phyloP scores from a whole-genome alignment of 2,888 invertebrate species.

The Sceliomorpha sp. region DNA sequence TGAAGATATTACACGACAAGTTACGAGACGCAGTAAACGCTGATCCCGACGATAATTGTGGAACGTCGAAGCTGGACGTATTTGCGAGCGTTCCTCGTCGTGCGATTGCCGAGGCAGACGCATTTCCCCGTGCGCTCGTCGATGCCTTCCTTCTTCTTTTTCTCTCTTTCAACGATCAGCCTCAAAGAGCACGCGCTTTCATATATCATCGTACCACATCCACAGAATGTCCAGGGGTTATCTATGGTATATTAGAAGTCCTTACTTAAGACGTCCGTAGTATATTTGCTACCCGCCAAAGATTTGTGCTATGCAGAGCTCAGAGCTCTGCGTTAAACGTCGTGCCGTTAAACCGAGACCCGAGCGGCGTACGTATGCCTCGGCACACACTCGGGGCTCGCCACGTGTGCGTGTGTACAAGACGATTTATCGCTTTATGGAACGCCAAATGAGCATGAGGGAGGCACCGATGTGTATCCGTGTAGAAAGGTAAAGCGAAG shows the following conservation, averaged over 20 bases:
- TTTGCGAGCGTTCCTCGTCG: constrained; percentile 38
- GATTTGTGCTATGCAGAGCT: constrained; percentile 49
- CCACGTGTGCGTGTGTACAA: constrained; percentile 28
- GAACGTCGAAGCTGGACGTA: constrained; percentile 40
- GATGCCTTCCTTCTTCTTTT: constrained; percentile 21
- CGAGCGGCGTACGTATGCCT: constrained; percentile 43
- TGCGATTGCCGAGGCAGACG: constrained; percentile 53
- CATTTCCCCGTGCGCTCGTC: constrained; percentile 31
- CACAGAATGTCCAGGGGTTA: constrained; percentile 52
- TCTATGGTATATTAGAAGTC: constrained; percentile 56
- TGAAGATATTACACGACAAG: constrained; percentile 42
- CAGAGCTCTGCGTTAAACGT: constrained; percentile 52
- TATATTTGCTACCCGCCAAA: constrained; percentile 45
- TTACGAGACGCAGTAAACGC: constrained; percentile 27
- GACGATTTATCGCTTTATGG: constrained; percentile 76
- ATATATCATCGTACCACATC: constrained; percentile 57
- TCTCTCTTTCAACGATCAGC: constrained; percentile 31
- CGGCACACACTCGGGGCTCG: too few species aligned
- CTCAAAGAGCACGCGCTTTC: constrained; percentile 51
- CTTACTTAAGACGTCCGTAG: constrained; percentile 54
- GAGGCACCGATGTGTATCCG: constrained; percentile 49
- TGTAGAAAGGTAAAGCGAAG: constrained; percentile 52
- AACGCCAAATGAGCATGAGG: constrained; percentile 58
- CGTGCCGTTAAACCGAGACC: constrained; percentile 32
- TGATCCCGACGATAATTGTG: constrained; percentile 42